Base-by-base conservation (phyloP, 2,113 vertebrate genomes). In the pig (Sus scrofa) region DNA sequence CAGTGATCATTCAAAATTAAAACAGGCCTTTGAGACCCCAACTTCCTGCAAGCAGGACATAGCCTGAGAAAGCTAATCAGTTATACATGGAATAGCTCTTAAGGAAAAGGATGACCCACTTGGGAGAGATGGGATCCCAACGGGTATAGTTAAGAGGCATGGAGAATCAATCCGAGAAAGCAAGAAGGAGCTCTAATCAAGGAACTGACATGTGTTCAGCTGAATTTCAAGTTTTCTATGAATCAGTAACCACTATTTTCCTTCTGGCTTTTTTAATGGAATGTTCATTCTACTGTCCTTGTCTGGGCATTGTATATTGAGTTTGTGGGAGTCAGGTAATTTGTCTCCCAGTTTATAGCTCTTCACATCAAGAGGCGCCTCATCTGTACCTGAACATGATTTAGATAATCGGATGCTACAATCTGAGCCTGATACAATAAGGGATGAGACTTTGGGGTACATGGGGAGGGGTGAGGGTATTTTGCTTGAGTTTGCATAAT, bases 401-500 rank as follows among this genome's bases (percentile, higher is more conserved):
- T 54, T 92, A 78, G 58, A 83, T 44, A 82, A 71, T 22, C 4
- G 67, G 7, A 62, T 82, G 6, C 3, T 79, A 11, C 8, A 58
- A 20, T 74, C 24, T 58, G 19, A 73, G 6, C 2, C n/a, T 44
- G 27, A 86, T 27, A 10, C 20, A 44, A 4, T 65, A 26, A 65
- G 12, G 13, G 6, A 39, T 86, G 50, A 75, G 34, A 83, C 56
- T 50, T 26, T 44, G 30, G 22, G 20, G 3, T 19, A 65, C 19
- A 54, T 65, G 20, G 15, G 44, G 4, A 56, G 2, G 30, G 9
- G 18, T 4, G 4, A 82, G 22, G 1, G 2, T 79, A 68, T 78
- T 81, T 88, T 96, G 30, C 13, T 78, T n/a, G 3, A 65, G 73
- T 86, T 86, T 91, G 60, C 58, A 11, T 67, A 92, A 70, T 70